Percentiles rank a stretch among this genome's conserved stretches.
Conservation (phyloP, 1,140 invertebrate genomes). For the Drosophila truncata region DNA sequence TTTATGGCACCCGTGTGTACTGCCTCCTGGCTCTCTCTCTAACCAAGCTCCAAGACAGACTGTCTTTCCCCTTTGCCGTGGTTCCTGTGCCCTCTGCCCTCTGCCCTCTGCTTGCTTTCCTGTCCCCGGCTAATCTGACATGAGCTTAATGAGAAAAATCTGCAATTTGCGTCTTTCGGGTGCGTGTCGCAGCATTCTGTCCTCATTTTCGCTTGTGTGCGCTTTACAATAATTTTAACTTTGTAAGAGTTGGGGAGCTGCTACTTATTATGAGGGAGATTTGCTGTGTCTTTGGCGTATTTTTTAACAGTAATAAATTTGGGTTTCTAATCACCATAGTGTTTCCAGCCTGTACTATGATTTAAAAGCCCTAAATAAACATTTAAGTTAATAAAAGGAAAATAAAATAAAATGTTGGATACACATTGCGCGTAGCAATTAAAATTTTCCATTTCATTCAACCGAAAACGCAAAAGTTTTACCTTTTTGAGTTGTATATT, state of each 20-base stretch:
- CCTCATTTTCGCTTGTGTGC: conserved; percentile 70
- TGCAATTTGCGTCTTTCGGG: conserved; percentile 66
- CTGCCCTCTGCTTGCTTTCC: no score
- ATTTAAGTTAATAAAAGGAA: background rate
- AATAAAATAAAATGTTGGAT: background rate
- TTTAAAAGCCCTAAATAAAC: background rate
- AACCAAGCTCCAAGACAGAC: conserved; percentile 39
- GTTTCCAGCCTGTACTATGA: background rate
- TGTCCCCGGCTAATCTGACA: conserved; percentile 54
- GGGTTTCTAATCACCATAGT: background rate
- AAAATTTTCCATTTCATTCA: conserved; percentile 85
- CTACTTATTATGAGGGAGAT: background rate
- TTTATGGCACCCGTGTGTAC: conserved; percentile 76
- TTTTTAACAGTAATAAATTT: background rate
- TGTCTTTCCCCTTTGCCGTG: conserved; percentile 8
- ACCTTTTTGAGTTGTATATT: conserved; percentile 41
- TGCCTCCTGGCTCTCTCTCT: conserved; percentile 32
- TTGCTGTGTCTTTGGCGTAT: background rate
- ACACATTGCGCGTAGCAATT: conserved; percentile 64
- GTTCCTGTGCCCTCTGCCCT: background rate
- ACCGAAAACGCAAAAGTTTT: conserved; percentile 75
- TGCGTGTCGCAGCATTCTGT: conserved; percentile 53
- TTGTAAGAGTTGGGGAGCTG: conserved; percentile 21
- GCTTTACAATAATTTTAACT: conserved; percentile 67
- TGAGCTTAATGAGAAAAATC: conserved; percentile 78